Evolutionary conservation across 2,797 vertebrate species (phyloP), one percentile per base, ranked within the genome.

Genomic region (Netta rufina): DNA sequence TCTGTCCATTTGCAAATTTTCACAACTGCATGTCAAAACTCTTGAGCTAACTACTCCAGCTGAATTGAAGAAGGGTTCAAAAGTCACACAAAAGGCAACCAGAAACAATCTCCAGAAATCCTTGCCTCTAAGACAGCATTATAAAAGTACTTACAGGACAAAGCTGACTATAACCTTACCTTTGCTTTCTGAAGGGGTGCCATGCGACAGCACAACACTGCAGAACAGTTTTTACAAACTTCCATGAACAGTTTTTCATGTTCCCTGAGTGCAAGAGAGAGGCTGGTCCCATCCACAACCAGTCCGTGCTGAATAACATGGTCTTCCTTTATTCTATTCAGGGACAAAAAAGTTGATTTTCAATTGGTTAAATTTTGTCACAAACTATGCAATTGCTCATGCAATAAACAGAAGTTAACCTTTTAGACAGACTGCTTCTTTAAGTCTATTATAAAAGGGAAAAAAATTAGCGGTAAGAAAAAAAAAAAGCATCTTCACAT

Each of bases 191-290:
- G 99, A 91, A 99, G 98, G 3, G 99, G 99, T 51, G 99, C 99
- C 99, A 99, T 99, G 87, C 99, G 98, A 96, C 99, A 99, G 97
- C 99, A 99, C 53, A 99, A 97, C 73, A 99, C 99, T 7, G 99
- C 99, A 3, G 98, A 99, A 90, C 99, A 99, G 98, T 98, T 99
- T 97, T 98, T 99, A 97, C 99, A 99, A 91, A 99, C 99, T 87
- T 99, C 99, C 99, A 99, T 99, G 93, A 99, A 99, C 69, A 99
- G 98, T 95, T 99, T 99, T 97, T 99, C 99, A 36, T 99, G 99
- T 84, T 98, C 98, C 96, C 99, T 98, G 97, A 99, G 97, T 38
- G 99, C 99, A 97, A 99, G 98, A 93, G 99, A 99, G 69, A 99
- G 98, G 97, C 99, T 99, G 97, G 98, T 99, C 33, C 99, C 99